Percentiles rank a stretch among this genome's conserved stretches.
These are phyloP conservation scores for Chirona hameri DNA, from an alignment of 2,888 invertebrate genomes.

Conservation along the genomic window DNA sequence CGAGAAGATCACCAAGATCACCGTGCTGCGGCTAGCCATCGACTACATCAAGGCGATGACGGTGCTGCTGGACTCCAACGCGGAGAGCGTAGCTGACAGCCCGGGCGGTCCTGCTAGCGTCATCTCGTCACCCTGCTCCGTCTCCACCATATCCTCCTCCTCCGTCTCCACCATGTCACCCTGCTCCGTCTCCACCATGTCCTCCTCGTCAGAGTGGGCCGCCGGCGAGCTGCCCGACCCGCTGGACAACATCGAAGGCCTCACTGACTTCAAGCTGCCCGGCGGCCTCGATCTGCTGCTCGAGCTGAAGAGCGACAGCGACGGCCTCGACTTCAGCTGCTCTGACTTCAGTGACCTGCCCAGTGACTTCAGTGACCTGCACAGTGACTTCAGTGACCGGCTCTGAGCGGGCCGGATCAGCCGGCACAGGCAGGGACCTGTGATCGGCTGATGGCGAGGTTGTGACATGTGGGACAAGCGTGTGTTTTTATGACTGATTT, in stretches of 20 bases:
- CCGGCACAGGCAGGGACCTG: too few relatives aligned
- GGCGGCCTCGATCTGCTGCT: background rate
- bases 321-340: conserved; percentile 6
- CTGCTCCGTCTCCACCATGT: background rate
- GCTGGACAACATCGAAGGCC: conserved; percentile 22
- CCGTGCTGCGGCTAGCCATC: conserved; percentile 80
- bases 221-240: background rate
- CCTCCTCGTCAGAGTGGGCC: background rate
- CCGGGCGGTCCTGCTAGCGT: background rate
- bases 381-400: too few relatives aligned
- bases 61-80: conserved; percentile 53
- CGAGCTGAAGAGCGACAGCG: background rate
- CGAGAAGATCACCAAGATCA: conserved; percentile 84
- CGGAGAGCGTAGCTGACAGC: background rate
- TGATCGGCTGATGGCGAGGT: too few relatives aligned
- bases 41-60: conserved; percentile 75
- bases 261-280: conserved; percentile 25
- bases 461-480: too few relatives aligned
- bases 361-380: too few relatives aligned
- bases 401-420: background rate
- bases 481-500: too few relatives aligned
- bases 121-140: background rate
- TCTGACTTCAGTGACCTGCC: conserved; percentile 9
- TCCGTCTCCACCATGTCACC: background rate
- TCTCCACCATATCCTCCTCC: background rate